Percentiles rank a stretch among this genome's conserved stretches.
Evolutionary conservation across 2,113 vertebrate genomes (phyloP).

Genomic region (Anguilla japonica): DNA sequence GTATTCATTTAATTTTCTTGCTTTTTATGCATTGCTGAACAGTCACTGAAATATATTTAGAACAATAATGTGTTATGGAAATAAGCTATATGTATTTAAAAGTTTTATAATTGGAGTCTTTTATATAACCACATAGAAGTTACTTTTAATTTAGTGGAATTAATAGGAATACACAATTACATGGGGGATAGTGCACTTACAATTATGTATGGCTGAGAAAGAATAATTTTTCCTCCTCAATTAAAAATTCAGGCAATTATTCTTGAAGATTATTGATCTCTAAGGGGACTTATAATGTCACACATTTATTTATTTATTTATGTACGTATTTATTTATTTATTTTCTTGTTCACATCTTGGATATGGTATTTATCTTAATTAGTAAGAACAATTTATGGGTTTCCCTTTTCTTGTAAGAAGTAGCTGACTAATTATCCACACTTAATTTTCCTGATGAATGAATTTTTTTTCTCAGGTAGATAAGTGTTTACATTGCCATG

Average conservation of each 20-base stretch:
- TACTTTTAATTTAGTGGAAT: constrained; percentile 78
- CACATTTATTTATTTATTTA: constrained; percentile 63
- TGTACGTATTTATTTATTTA: constrained; percentile 55
- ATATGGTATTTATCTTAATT: constrained; percentile 86
- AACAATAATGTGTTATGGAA: constrained; percentile 76
- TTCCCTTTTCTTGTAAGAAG: constrained; percentile 68
- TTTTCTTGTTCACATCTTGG: constrained; percentile 77
- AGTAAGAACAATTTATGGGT: constrained; percentile 79
- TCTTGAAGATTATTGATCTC: constrained; percentile 81
- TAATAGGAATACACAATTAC: constrained; percentile 74
- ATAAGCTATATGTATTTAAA: constrained; percentile 79
- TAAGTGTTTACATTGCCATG: constrained; percentile 57
- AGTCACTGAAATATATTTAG: constrained; percentile 66
- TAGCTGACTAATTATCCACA: constrained; percentile 73
- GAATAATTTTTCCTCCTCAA: constrained; percentile 72
- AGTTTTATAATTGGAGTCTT: constrained; percentile 79
- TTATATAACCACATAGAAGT: constrained; percentile 72
- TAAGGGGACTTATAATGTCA: constrained; percentile 78
- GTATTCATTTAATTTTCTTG: constrained; percentile 56
- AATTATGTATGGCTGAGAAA: constrained; percentile 69
- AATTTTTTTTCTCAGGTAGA: constrained; percentile 69
- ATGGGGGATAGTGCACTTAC: constrained; percentile 62
- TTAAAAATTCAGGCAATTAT: constrained; percentile 85
- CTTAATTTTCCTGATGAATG: constrained; percentile 73
- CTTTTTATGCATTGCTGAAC: constrained; percentile 71